Percentiles rank a stretch among this genome's conserved stretches.
Conservation (phyloP, 2,113 vertebrate species). For the Mellivora capensis region DNA sequence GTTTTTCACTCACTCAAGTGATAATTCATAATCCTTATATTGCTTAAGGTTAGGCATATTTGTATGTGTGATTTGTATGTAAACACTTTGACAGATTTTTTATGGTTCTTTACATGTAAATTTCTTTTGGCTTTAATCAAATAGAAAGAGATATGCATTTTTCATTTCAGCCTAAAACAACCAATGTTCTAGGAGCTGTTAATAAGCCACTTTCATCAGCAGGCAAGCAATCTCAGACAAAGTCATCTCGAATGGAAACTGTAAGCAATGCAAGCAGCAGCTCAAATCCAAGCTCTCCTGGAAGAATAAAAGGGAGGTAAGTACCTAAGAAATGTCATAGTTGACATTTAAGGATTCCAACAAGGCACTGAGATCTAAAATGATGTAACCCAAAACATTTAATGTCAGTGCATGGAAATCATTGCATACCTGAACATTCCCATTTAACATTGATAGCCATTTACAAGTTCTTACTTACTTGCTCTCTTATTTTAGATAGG, state of each 20-base stretch:
- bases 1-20: background rate
- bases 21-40: background rate
- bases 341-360: background rate
- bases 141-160: slow-evolving; percentile 70
- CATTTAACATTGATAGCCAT: background rate
- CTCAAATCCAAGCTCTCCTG: slow-evolving; percentile 96
- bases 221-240: slow-evolving; percentile 96
- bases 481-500: background rate
- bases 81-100: slow-evolving; percentile 65
- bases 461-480: background rate
- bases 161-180: slow-evolving; percentile 93
- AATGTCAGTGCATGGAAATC: background rate
- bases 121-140: slow-evolving; percentile 36
- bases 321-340: slow-evolving; percentile 50
- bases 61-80: background rate
- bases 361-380: background rate
- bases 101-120: slow-evolving; percentile 26
- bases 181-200: slow-evolving; percentile 96
- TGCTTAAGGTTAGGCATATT: background rate
- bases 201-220: slow-evolving; percentile 98
- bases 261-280: slow-evolving; percentile 96
- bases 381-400: background rate
- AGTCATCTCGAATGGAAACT: slow-evolving; percentile 98
- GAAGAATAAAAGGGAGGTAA: slow-evolving; percentile 95
- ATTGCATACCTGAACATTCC: background rate